phyloP scores from a whole-genome alignment of 2,888 invertebrate species.

The Ganaspis brasiliensis region DNA sequence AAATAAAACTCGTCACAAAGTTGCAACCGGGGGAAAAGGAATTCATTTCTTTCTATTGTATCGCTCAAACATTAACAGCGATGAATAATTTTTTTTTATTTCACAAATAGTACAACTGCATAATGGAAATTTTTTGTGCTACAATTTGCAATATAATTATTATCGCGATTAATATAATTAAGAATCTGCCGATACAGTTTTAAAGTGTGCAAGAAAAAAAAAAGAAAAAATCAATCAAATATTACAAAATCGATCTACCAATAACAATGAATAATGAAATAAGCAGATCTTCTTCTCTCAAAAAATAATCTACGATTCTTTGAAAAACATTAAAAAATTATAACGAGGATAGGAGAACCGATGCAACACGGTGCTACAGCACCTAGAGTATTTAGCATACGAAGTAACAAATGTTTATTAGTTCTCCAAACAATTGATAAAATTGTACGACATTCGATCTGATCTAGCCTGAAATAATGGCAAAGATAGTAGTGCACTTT shows the following conservation, averaged over 20 bases:
- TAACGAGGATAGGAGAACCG: slow-evolving; percentile 12
- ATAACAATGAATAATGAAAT: neutral
- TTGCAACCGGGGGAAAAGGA: slow-evolving; percentile 9
- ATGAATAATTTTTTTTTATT: neutral
- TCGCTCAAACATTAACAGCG: neutral
- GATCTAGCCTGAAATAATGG: slow-evolving; percentile 12
- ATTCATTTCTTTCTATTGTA: neutral
- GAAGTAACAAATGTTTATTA: neutral
- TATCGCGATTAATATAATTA: slow-evolving; percentile 37
- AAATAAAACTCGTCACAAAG: slow-evolving; percentile 14
- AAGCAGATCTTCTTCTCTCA: neutral
- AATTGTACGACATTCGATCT: slow-evolving; percentile 2
- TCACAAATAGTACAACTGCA: neutral
- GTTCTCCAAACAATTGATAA: slow-evolving; percentile 1
- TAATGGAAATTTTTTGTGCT: slow-evolving; percentile 30
- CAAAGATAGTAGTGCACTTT: neutral
- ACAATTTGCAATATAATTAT: slow-evolving; percentile 18
- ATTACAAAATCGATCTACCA: slow-evolving; percentile 15
- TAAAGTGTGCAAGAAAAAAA: slow-evolving; percentile 26
- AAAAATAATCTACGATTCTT: neutral
- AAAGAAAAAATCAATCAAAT: no score
- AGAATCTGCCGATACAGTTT: slow-evolving; percentile 4
- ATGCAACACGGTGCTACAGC: neutral
- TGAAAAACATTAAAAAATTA: slow-evolving; percentile 19
- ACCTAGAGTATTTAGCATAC: slow-evolving; percentile 3